A percentile compares a stretch with the other conserved stretches of the same genome.
Conservation (phyloP, 2,797 vertebrate genomes). For the Balearica regulorum region DNA sequence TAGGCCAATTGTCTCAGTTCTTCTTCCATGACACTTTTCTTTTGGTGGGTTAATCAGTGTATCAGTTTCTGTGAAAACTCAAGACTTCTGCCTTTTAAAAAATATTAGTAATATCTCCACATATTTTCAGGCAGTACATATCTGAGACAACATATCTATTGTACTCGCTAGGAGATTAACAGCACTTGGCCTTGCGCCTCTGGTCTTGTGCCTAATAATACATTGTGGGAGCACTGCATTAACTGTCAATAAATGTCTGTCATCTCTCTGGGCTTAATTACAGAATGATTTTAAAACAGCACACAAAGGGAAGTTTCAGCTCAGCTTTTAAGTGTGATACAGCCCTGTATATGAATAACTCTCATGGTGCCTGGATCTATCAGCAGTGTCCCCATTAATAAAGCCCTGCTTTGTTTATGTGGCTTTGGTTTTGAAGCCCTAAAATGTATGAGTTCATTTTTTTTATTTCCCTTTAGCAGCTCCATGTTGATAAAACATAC, state of each 20-base stretch:
- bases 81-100: not conserved
- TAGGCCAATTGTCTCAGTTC: not conserved
- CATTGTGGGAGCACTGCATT: not conserved
- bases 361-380: not conserved
- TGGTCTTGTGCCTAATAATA: slow-evolving; percentile 36
- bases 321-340: not conserved
- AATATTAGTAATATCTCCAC: not conserved
- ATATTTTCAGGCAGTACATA: not conserved
- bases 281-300: not conserved
- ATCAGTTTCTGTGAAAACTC: not conserved
- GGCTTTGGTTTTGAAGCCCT: not conserved
- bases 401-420: not conserved
- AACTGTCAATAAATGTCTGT: slow-evolving; percentile 27
- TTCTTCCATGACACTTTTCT: not conserved
- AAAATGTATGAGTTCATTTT: not conserved
- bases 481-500: not conserved
- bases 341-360: not conserved
- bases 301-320: not conserved
- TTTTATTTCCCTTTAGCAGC: not conserved
- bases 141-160: not conserved
- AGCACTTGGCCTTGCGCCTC: slow-evolving; percentile 12
- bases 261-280: not conserved
- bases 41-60: not conserved
- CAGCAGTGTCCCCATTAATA: not conserved
- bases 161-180: not conserved